Base-by-base conservation (phyloP, 2,888 invertebrate species). In the Agrenia bidenticulata region DNA sequence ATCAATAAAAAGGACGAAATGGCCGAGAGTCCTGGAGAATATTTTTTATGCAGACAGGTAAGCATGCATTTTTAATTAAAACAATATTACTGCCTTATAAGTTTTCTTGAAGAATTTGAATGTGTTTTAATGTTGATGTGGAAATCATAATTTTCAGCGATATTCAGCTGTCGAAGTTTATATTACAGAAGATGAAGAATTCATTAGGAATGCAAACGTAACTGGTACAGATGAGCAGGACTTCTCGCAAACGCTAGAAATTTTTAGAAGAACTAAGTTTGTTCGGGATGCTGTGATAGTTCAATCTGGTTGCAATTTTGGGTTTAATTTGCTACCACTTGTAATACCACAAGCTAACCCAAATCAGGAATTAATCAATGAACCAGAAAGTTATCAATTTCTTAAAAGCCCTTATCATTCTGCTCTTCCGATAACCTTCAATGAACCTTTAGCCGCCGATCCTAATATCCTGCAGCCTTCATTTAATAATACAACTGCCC, bases 101-200 rank as follows among this genome's bases (percentile, higher is more conserved):
- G 15, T 19, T 45, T 17, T 19, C 19, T 11, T 45, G 7, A 15
- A 39, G 15, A 7, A 39, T 42, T 21, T 56, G 24, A 21, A 23
- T 50, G 15, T 42, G 32, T n/a, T 45, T 17, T 56, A 42, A 57
- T 45, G n/a, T 15, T 45, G 45, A 19, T 45, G 45, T 45, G 4
- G 15, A 9, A 17, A 45, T 17, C 45, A 45, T 45, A 17, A 9
- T 45, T 17, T 45, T 17, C 21, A 68, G 65, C 24, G 69, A 37
- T 69, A 69, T 37, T 69, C 69, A n/a, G 23, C 53, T 1, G 65
- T 69, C 19, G 69, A 69, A 21, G 65, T 69, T 21, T 69, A 65
- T 53, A 54, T 66, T 2, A 58, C 17, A 23, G 26, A 58, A 27
- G 9, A 23, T 17, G 13, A 41, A 23, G 23, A 15, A 21, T 19